phyloP scores from a whole-genome alignment of 2,797 vertebrate genomes.

The Myiothlypis chrysogaster region DNA sequence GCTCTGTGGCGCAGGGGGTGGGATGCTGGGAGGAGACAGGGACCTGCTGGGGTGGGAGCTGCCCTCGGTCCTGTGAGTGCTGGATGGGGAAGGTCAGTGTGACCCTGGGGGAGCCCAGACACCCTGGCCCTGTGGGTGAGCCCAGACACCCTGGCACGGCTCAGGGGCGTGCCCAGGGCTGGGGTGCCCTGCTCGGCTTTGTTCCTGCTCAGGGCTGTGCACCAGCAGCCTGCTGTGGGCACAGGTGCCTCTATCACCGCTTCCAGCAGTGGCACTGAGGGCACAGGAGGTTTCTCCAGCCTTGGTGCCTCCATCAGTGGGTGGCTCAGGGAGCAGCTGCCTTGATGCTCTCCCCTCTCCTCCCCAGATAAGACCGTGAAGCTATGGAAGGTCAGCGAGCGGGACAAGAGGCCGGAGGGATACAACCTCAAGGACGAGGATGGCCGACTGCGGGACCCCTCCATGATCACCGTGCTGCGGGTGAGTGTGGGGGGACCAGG shows the following conservation, averaged over 20 bases:
- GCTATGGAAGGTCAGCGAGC: conserved; percentile 98
- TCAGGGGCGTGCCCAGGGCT: neutral
- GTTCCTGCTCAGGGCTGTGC: neutral
- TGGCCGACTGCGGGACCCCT: conserved; percentile 91
- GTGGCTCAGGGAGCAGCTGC: accelerated
- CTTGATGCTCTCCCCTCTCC: neutral
- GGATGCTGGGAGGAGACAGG: neutral
- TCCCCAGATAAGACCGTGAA: conserved; percentile 92
- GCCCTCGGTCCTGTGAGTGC: neutral
- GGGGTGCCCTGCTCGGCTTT: accelerated
- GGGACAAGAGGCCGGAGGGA: conserved; percentile 95
- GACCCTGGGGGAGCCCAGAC: neutral
- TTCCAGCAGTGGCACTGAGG: neutral
- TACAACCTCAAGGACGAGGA: conserved; percentile 99
- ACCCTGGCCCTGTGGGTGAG: neutral
- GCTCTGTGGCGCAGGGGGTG: neutral
- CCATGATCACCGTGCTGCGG: conserved; percentile 92
- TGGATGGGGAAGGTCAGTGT: neutral
- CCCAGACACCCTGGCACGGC: neutral
- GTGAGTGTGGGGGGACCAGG: conserved; percentile 64
- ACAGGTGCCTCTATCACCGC: accelerated
- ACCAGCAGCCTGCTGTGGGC: neutral
- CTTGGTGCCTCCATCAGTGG: accelerated
- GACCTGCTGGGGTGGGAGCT: neutral
- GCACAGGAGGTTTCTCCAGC: neutral